These are phyloP conservation scores for Furcifer pardalis DNA, from an alignment of 2,797 vertebrate species.

Conservation along the genomic window DNA sequence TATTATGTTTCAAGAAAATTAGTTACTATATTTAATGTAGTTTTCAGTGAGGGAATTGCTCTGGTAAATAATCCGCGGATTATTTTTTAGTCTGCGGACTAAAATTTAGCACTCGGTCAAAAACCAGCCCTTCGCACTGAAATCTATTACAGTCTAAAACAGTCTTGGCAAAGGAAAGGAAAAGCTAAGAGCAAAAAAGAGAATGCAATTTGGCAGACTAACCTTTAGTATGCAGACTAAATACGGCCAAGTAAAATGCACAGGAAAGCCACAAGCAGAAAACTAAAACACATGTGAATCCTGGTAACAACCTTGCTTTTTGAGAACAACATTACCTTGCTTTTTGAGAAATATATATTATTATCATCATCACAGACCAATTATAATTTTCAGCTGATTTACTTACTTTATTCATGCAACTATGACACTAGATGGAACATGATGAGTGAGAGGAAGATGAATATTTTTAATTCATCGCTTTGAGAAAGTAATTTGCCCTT, in stretches of 20 bases:
- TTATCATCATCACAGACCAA: not conserved
- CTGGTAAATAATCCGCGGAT: conserved; percentile 84
- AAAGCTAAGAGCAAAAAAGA: conserved; percentile 74
- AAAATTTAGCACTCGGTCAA: conserved; percentile 82
- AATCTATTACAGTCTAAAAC: conserved; percentile 68
- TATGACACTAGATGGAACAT: not conserved
- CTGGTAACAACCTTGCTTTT: conserved; percentile 82
- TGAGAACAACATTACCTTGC: not conserved
- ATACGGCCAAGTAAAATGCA: conserved; percentile 77
- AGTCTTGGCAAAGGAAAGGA: conserved; percentile 70
- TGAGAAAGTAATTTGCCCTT: too few species aligned
- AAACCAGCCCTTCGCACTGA: conserved; percentile 75
- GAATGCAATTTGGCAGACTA: conserved; percentile 75
- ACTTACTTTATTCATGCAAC: not conserved
- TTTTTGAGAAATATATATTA: conserved; percentile 8
- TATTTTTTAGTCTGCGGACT: conserved; percentile 84
- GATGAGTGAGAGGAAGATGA: too few species aligned
- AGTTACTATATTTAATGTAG: conserved; percentile 70
- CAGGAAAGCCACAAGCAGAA: conserved; percentile 77
- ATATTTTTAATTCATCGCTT: too few species aligned
- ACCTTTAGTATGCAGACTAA: conserved; percentile 82
- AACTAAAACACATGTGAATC: conserved; percentile 71
- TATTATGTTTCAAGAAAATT: conserved; percentile 27
- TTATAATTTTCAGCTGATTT: not conserved
- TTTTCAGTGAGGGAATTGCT: conserved; percentile 81